Base-by-base conservation (phyloP, 2,888 invertebrate genomes). In the Diabrotica balteata region DNA sequence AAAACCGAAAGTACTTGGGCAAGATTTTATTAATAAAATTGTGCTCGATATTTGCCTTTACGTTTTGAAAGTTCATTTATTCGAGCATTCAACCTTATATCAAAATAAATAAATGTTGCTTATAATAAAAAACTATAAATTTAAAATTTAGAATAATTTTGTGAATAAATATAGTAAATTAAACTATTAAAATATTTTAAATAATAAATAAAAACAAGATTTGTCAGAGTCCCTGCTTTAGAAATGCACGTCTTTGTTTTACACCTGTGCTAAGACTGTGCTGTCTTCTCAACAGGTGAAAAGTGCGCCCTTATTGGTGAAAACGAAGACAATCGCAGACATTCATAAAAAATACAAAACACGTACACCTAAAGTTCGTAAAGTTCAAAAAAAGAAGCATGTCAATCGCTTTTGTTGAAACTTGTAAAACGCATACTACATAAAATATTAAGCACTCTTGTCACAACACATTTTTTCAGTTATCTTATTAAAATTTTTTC, bases 231-330 rank as follows among this genome's bases (percentile, higher is more conserved):
- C n/a, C 63, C 45, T 61, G 65, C 61, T 62, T 72, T 67, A 68
- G 61, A 59, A 69, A 70, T 73, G 75, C 73, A 74, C 73, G 77
- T 76, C 75, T 77, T 77, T 73, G 73, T 77, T 73, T 77, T 76
- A 76, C 79, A 79, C 79, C 76, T 72, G 72, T 71, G 80, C 79
- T 82, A 82, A 82, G 82, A 80, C 80, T 79, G 77, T 82, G 79
- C 88, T 88, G 87, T 89, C 88, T 88, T 88, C 74, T 73, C 87
- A 88, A 87, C 88, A 91, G 92, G 92, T 90, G 92, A 92, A 87
- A 92, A 91, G 88, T 90, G 90, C 87, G 91, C 90, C 86, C 89
- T 92, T 85, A 90, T 91, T 87, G 89, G 89, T 87, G 91, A 90
- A 86, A 89, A 90, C 86, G 90, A 91, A 86, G 88, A 88, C 81